A percentile compares a stretch with the other conserved stretches of the same genome.
These are phyloP conservation scores for Drosophila formosana DNA, from an alignment of 2,888 invertebrate species.

Conservation along the genomic window DNA sequence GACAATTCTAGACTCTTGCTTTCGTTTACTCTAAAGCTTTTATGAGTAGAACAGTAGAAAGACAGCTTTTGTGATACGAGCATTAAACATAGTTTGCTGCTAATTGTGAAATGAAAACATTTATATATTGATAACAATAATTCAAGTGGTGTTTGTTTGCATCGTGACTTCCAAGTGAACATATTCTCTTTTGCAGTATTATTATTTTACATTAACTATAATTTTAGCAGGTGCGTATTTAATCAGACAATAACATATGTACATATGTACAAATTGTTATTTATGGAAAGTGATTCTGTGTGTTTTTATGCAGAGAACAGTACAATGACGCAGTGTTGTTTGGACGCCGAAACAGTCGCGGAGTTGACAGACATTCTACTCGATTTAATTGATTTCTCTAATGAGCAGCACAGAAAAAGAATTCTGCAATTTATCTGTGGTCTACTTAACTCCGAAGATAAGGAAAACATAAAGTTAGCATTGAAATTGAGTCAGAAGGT, in stretches of 20 bases:
- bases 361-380: slow-evolving; percentile 5
- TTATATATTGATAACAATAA: neutral
- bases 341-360: neutral
- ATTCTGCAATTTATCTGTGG: neutral
- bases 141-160: neutral
- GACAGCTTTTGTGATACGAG: neutral
- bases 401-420: neutral
- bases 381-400: slow-evolving; percentile 2
- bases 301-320: neutral
- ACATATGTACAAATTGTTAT: too few relatives aligned
- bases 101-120: neutral
- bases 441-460: slow-evolving; percentile 1
- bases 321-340: neutral
- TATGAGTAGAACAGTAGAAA: neutral
- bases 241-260: too few relatives aligned
- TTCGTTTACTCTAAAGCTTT: neutral
- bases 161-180: neutral
- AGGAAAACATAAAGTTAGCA: slow-evolving; percentile 3
- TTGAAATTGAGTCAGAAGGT: neutral
- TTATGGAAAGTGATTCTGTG: too few relatives aligned
- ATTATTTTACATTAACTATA: neutral
- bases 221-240: neutral
- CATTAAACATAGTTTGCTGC: neutral
- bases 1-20: neutral
- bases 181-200: neutral